Evolutionary conservation across 1,140 invertebrate genomes (phyloP), one percentile per base, ranked within the genome.

Genomic region (Aphaenogaster rudis): DNA sequence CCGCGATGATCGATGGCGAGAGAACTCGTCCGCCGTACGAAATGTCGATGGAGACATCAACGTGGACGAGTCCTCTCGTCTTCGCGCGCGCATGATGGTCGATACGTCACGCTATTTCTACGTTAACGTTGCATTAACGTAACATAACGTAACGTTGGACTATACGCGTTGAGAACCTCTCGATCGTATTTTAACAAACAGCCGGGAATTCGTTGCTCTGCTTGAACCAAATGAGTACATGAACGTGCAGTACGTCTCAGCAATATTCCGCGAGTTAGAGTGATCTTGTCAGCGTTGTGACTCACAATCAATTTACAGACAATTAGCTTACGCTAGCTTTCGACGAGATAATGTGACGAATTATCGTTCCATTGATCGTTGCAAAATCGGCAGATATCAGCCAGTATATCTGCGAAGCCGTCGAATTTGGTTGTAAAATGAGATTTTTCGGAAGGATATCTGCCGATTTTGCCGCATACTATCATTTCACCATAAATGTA

Each of bases 201-300:
- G 15, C 52, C 42, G 52, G 8, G 6, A 17, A 61, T 48, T 74
- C 39, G 66, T 74, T 45, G 28, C 15, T 13, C 64, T 15, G 39
- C 21, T 50, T 48, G 80, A 82, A 74, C 80, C 80, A 82, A 84
- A 84, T 84, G 69, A 84, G 28, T 76, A 84, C 17, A 61, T 74
- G 80, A 76, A 74, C 13, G 66, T 21, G 50, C 39, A 11, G 80
- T 59, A 59, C 50, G 21, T 21, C 7, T 48, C 9, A 39, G 36
- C 3, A 74, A 28, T 8, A 36, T 59, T 36, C 5, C 54, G n/a
- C 39, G 67, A 61, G 28, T 17, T 17, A 66, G 15, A 78, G 21
- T 33, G 6, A 66, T 57, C 21, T 45, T 57, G 21, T 76, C 42
- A 50, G 42, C 54, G 11, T 17, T 61, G 45, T 74, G 80, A 84